Evolutionary conservation across 2,113 vertebrate species (phyloP), one percentile per base, ranked within the genome.

Genomic region (Nycticryphes semicollaris): DNA sequence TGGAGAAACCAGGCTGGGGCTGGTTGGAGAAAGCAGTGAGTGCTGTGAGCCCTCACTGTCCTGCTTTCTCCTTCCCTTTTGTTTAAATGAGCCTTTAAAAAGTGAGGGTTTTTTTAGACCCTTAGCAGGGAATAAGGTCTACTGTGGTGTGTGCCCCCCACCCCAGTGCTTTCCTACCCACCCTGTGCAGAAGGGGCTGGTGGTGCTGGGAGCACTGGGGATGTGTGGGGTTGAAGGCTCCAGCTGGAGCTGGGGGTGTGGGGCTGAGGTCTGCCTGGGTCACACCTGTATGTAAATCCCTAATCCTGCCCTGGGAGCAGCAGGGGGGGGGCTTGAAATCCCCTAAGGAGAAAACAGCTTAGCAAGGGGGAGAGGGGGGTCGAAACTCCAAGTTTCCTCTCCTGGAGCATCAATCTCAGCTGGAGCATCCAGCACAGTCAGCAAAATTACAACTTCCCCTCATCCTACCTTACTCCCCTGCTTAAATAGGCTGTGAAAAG

Each of bases 241-340:
- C 91, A 91, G 89, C 95, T 95, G 89, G 66, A 74, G 60, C 4
- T 14, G 15, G 16, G 2, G 8, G 16, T 28, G 25, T 43, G 33
- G 39, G 25, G 19, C 7, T 51, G 48, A 31, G 30, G 20, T 64
- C 83, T 59, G 50, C 54, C 45, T 45, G 54, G 14, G 19, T 82
- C 84, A 75, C 94, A 96, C 92, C 96, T 96, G 93, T 94, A 86
- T 96, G 95, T 87, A 96, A 97, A 95, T 97, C 90, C 93, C 33
- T 93, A 93, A 96, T 93, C 92, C 93, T 88, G 84, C 10, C 82
- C 62, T 64, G 2, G 33, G 62, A 94, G 85, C 92, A 68, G 84
- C 35, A 2, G 56, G 41, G 2, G 41, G 2, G 23, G 20, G 1
- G 6, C 0, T 47, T 47, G 0, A 92, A 96, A 93, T 81, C 93